phyloP scores from a whole-genome alignment of 2,797 vertebrate genomes.

The Poeciliopsis turneri region DNA sequence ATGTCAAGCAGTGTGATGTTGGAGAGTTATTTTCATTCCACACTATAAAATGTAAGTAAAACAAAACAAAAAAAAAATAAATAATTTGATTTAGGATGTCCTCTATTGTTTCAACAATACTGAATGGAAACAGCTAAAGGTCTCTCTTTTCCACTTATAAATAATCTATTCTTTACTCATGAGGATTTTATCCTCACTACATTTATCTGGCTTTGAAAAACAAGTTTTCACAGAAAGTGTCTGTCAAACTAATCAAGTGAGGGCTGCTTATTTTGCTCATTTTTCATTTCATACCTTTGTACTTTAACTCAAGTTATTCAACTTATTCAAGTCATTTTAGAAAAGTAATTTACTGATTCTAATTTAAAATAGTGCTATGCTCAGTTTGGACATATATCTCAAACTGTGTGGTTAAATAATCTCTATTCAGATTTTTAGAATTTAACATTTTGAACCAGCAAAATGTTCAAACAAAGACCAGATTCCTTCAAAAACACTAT shows the following conservation, averaged over 20 bases:
- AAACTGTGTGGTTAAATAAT: background rate
- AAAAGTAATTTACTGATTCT: background rate
- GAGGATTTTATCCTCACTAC: background rate
- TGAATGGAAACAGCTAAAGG: background rate
- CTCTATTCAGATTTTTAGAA: background rate
- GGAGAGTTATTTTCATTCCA: background rate
- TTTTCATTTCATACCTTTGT: background rate
- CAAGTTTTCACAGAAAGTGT: background rate
- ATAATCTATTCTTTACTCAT: background rate
- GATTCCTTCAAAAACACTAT: background rate
- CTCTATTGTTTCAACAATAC: background rate
- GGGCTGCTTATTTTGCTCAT: background rate
- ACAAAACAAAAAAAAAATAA: background rate
- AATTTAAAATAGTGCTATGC: background rate
- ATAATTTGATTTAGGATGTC: background rate
- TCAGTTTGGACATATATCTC: background rate
- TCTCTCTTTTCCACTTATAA: background rate
- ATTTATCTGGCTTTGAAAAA: background rate
- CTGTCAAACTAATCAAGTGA: background rate
- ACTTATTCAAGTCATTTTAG: background rate
- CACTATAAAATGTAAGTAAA: background rate
- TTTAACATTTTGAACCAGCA: background rate
- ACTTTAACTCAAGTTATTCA: background rate
- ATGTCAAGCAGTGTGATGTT: background rate
- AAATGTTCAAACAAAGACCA: background rate